Evolutionary conservation across 2,113 vertebrate genomes (phyloP).

Genomic region (Phycodurus eques): DNA sequence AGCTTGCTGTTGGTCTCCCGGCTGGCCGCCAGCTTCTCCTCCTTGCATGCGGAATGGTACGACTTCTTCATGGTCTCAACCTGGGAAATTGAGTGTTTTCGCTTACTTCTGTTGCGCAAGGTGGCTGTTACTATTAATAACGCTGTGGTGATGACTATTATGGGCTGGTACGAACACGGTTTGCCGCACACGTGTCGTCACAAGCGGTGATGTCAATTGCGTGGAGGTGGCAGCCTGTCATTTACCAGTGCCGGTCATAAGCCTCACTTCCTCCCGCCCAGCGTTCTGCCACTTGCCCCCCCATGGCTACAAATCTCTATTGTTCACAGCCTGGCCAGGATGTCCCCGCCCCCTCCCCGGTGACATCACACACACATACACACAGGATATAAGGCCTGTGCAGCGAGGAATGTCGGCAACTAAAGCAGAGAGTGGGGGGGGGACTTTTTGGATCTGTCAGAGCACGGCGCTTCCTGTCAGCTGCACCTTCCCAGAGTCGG

Average conservation of each 20-base stretch:
- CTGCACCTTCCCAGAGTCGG: background rate
- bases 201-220: too few species aligned
- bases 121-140: too few species aligned
- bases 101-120: too few species aligned
- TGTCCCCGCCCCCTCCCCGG: constrained; percentile 17
- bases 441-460: background rate
- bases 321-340: constrained; percentile 33
- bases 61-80: constrained; percentile 89
- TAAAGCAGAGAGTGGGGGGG: background rate
- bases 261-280: constrained; percentile 41
- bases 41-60: constrained; percentile 91
- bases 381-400: constrained; percentile 30
- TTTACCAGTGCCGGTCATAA: constrained; percentile 43
- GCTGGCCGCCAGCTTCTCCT: constrained; percentile 90
- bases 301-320: constrained; percentile 16
- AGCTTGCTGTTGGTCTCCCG: constrained; percentile 89
- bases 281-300: constrained; percentile 13
- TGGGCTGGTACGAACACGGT: background rate
- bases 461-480: constrained; percentile 15
- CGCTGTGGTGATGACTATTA: too few species aligned
- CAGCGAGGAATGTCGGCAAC: constrained; percentile 6
- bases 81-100: constrained; percentile 54
- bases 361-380: constrained; percentile 35
- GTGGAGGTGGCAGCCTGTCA: background rate
- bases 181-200: too few species aligned